Evolutionary conservation across 2,113 vertebrate species (phyloP), one percentile per base, ranked within the genome.

Genomic region (Alces alces): DNA sequence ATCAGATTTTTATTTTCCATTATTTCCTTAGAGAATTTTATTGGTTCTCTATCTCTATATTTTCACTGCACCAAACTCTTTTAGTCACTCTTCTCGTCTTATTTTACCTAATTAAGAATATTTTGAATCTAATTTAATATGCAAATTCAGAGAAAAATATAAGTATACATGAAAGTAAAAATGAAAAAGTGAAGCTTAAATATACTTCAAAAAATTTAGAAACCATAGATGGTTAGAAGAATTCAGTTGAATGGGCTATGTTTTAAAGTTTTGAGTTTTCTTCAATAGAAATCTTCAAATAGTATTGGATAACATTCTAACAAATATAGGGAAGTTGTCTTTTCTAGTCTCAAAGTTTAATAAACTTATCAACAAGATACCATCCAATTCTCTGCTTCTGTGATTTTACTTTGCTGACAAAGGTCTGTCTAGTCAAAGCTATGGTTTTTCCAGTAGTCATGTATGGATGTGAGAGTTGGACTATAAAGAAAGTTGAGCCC

Each of bases 201-300:
- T 54, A 80, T 86, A 96, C 54, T 86, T 94, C 1, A 50, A 95
- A 60, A 76, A 36, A 39, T 94, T 92, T 73, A 82, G 52, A 76
- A 86, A 52, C 6, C 9, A 76, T 55, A 76, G 5, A 28, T 86
- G 9, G 1, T 57, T 86, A 58, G 70, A 60, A 57, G 50, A 89
- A 15, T 83, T 11, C 76, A 87, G 8, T 21, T 76, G 23, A 95
- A 52, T 15, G 27, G 30, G 8, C 16, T 89, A 0, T n/a, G 21
- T 36, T 76, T 25, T 82, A 19, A 93, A 86, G 15, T 30, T 57
- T 7, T 64, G 30, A 58, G 21, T 76, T 78, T 90, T 66, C 21
- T 82, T 95, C 21, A 86, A n/a, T 28, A 61, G 28, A 57, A 76
- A 64, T 76, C 3, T 52, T 89, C 17, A 66, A 86, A 13, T 36